Evolutionary conservation across 2,888 invertebrate species (phyloP).

Genomic region (Aethes cnicana): DNA sequence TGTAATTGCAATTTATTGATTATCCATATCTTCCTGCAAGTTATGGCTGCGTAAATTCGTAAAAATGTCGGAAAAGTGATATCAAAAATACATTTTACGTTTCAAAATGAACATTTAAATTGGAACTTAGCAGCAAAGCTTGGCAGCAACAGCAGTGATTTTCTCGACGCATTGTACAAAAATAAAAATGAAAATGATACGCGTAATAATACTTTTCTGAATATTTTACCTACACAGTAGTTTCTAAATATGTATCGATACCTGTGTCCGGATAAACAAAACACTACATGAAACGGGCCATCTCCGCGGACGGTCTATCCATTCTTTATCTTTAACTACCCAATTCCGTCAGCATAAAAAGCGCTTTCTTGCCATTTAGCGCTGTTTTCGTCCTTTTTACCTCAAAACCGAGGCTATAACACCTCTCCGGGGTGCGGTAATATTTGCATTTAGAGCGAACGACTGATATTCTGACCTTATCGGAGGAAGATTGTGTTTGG

Average conservation of each 20-base stretch:
- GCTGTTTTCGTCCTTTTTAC: slow-evolving; percentile 76
- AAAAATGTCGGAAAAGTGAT: too few species aligned
- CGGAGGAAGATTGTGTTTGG: slow-evolving; percentile 74
- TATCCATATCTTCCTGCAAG: too few species aligned
- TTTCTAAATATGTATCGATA: slow-evolving; percentile 9
- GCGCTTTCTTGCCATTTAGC: slow-evolving; percentile 75
- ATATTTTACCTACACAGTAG: too few species aligned
- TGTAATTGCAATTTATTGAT: too few species aligned
- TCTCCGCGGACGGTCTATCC: slow-evolving; percentile 61
- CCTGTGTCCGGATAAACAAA: slow-evolving; percentile 16
- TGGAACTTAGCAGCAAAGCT: too few species aligned
- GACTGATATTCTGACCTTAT: slow-evolving; percentile 79
- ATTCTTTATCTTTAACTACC: slow-evolving; percentile 74
- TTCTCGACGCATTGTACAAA: too few species aligned
- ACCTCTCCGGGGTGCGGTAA: slow-evolving; percentile 77
- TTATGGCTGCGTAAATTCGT: too few species aligned
- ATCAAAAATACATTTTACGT: too few species aligned
- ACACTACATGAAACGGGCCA: slow-evolving; percentile 47
- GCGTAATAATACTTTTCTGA: too few species aligned
- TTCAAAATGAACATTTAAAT: too few species aligned
- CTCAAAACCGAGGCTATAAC: slow-evolving; percentile 75
- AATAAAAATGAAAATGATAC: too few species aligned
- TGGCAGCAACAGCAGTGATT: too few species aligned
- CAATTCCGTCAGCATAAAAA: slow-evolving; percentile 73
- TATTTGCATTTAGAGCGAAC: slow-evolving; percentile 82